Percentiles rank a stretch among this genome's conserved stretches.
phyloP scores from a whole-genome alignment of 2,888 invertebrate genomes.

The Drosophila leonis region DNA sequence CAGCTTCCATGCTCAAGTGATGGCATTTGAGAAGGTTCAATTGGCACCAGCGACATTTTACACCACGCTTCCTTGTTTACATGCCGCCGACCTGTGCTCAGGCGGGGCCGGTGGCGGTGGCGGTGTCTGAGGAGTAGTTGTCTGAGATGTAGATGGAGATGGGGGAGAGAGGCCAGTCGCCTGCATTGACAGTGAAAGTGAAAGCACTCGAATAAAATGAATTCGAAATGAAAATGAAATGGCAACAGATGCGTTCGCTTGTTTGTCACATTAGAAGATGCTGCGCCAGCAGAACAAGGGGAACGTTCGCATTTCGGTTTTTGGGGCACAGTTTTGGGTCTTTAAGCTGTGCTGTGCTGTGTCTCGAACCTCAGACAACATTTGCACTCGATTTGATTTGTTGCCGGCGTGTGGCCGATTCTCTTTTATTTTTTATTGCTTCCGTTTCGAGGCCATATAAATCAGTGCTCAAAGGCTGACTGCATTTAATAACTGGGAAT shows the following conservation, averaged over 20 bases:
- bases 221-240: conserved; percentile 71
- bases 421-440: conserved; percentile 40
- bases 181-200: conserved; percentile 59
- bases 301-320: conserved; percentile 28
- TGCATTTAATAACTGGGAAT: conserved; percentile 79
- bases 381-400: conserved; percentile 68
- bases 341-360: conserved; percentile 17
- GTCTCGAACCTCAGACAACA: conserved; percentile 24
- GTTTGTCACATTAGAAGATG: conserved; percentile 42
- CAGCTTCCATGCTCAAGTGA: conserved; percentile 40
- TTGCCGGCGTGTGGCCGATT: conserved; percentile 38
- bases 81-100: conserved; percentile 43
- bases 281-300: conserved; percentile 25
- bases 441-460: conserved; percentile 32
- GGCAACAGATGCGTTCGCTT: conserved; percentile 69
- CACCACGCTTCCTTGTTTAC: conserved; percentile 71
- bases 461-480: conserved; percentile 38
- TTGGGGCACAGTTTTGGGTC: conserved; percentile 13
- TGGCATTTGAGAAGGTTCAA: conserved; percentile 65
- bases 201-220: conserved; percentile 73
- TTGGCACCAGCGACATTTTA: conserved; percentile 77
- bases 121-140: background rate
- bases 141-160: background rate
- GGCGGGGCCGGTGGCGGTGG: background rate
- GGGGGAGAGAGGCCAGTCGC: conserved; percentile 8